Evolutionary conservation across 2,797 vertebrate genomes (phyloP), one percentile per base, ranked within the genome.

Genomic region (Microcaecilia unicolor): DNA sequence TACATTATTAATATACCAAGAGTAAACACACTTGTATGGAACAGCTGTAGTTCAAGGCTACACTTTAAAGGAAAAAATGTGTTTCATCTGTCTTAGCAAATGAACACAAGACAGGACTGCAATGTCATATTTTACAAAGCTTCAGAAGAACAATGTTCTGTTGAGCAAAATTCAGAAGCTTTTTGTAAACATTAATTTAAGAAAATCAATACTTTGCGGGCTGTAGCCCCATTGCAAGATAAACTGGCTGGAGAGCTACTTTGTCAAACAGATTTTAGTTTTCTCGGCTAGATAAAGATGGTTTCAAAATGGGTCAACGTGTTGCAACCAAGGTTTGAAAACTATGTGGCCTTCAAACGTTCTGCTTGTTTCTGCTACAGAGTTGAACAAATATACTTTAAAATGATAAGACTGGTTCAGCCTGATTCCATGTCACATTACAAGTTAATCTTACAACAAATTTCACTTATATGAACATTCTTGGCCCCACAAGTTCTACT

Each of bases 181-280:
- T 82, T 81, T 74, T 79, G 78, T 79, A 81, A 84, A 78, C 85
- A 85, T 83, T 67, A 88, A 91, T 91, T 88, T 88, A 83, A 83
- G 76, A 80, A 72, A 84, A 94, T 94, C 91, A 89, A 93, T 96
- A 90, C 82, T 84, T 86, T 79, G 88, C 88, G 88, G 90, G 81
- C 81, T 77, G 69, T 75, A 82, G 78, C 76, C 80, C 78, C 81
- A 81, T 80, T 78, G 76, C 86, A 85, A 85, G 90, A 93, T 93
- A 93, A 94, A 87, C 86, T 84, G 84, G 86, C 79, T 78, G 53
- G 84, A 83, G 83, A 85, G 87, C 81, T 84, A 90, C 84, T 91
- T 92, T 79, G 83, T 83, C 85, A 93, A 94, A 96, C 86, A 93
- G 83, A 90, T 88, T 86, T 89, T 85, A 86, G 84, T 88, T 90